Evolutionary conservation across 2,113 vertebrate species (phyloP).

Genomic region (human (Homo sapiens)): GRCh38 chr1:159564501-159565000

Average conservation of each 20-base stretch:
- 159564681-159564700: neutral
- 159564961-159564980: neutral
- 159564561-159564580: neutral
- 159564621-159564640: neutral
- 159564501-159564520: neutral
- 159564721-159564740: neutral
- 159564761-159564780: neutral
- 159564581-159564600: neutral
- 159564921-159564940: neutral
- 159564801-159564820: neutral
- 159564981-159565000: neutral
- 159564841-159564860: neutral
- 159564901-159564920: neutral
- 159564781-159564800: neutral
- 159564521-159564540: neutral
- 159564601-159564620: neutral
- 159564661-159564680: neutral
- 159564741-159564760: neutral
- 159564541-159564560: neutral
- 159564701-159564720: neutral
- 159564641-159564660: neutral
- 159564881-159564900: neutral
- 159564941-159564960: neutral
- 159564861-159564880: neutral
- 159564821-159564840: neutral